A percentile compares a stretch with the other conserved stretches of the same genome.
These are phyloP conservation scores for Phrynocephalus forsythii DNA, from an alignment of 2,797 vertebrate species.

Conservation along the genomic window DNA sequence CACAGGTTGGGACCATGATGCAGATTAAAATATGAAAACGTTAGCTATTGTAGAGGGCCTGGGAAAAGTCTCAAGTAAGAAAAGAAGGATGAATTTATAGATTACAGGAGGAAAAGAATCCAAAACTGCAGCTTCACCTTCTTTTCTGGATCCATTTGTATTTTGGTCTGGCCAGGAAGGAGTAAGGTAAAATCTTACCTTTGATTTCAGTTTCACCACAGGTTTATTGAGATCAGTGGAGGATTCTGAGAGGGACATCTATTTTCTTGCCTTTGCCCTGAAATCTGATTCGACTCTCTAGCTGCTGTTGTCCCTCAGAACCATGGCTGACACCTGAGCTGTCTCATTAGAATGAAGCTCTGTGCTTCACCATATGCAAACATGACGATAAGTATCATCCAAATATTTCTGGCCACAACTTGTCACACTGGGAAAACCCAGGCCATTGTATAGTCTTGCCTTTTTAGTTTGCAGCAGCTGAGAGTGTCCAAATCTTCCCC, in stretches of 20 bases:
- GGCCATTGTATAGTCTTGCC: no score
- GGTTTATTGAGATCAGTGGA: not conserved
- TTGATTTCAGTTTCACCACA: not conserved
- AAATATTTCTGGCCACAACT: not conserved
- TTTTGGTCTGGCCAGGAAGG: not conserved
- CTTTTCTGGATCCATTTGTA: not conserved
- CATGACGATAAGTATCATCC: not conserved
- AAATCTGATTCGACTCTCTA: not conserved
- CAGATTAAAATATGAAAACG: no score
- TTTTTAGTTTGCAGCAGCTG: not conserved
- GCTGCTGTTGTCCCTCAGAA: not conserved
- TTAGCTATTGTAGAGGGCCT: not conserved
- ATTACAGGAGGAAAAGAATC: not conserved
- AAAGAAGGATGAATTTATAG: not conserved
- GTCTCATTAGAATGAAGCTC: not conserved
- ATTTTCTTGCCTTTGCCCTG: not conserved
- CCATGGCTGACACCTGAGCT: not conserved
- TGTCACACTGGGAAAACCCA: not conserved
- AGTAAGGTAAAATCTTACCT: not conserved
- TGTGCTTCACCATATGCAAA: not conserved
- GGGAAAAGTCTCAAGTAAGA: not conserved
- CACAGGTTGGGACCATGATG: no score
- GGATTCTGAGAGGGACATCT: not conserved
- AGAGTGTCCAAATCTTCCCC: not conserved
- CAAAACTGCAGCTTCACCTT: not conserved